Conservation (phyloP, 2,888 invertebrate genomes). For the Asteroscopus sphinx region DNA sequence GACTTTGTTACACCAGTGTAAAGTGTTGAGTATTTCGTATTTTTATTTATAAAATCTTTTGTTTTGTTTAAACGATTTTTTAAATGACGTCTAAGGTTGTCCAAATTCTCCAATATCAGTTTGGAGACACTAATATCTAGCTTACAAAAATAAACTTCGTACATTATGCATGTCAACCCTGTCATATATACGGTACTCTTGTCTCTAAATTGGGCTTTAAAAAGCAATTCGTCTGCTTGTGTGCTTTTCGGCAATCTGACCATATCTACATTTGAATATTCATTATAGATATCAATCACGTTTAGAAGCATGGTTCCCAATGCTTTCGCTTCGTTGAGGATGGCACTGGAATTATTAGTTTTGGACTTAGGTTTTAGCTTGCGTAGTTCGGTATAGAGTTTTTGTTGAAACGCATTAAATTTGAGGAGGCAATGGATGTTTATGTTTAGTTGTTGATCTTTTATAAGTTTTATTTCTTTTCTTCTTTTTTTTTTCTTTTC, state of each 20-base stretch:
- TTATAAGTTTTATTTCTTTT: too few relatives aligned
- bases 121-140: conserved; percentile 38
- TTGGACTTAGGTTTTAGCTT: neutral
- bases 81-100: conserved; percentile 27
- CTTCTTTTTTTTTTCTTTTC: too few relatives aligned
- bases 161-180: neutral
- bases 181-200: neutral
- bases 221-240: neutral
- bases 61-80: conserved; percentile 4
- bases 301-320: neutral
- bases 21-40: neutral
- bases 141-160: conserved; percentile 39
- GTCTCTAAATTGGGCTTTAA: neutral
- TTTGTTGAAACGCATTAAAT: conserved; percentile 29
- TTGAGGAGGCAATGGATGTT: conserved; percentile 10
- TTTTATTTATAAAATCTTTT: neutral
- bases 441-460: neutral
- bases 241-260: conserved; percentile 1
- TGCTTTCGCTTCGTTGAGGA: neutral
- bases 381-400: conserved; percentile 6
- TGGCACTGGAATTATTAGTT: neutral
- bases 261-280: conserved; percentile 10
- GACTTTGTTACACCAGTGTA: neutral
- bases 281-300: conserved; percentile 21
- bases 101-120: conserved; percentile 37